phyloP scores from a whole-genome alignment of 2,888 invertebrate genomes.

The Ornithoptera alexandrae region DNA sequence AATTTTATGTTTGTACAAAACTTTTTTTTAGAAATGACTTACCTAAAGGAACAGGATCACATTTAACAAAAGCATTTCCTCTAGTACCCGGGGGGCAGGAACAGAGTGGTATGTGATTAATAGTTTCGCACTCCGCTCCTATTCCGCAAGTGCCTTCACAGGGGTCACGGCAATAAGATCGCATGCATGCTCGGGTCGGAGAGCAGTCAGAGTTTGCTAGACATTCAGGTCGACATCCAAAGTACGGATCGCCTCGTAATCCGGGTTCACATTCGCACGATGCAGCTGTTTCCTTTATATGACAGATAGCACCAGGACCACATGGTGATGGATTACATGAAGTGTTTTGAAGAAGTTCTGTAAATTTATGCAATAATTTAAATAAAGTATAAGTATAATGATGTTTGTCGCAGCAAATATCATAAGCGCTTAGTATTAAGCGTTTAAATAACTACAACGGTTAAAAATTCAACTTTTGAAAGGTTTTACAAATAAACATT shows the following conservation, averaged over 20 bases:
- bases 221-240: slow-evolving; percentile 90
- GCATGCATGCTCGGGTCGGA: slow-evolving; percentile 88
- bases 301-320: slow-evolving; percentile 89
- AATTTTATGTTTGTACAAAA: background rate
- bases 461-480: slow-evolving; percentile 28
- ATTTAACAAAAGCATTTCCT: slow-evolving; percentile 84
- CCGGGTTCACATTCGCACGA: slow-evolving; percentile 86
- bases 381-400: slow-evolving; percentile 22
- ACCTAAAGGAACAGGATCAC: slow-evolving; percentile 68
- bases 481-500: slow-evolving; percentile 18
- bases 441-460: slow-evolving; percentile 29
- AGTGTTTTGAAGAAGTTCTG: slow-evolving; percentile 77
- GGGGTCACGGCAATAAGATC: slow-evolving; percentile 91
- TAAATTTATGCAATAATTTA: slow-evolving; percentile 39
- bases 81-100: slow-evolving; percentile 86
- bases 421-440: slow-evolving; percentile 51
- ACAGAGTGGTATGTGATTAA: slow-evolving; percentile 85
- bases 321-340: slow-evolving; percentile 94
- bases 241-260: slow-evolving; percentile 87
- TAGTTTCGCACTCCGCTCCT: slow-evolving; percentile 88
- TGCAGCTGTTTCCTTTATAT: slow-evolving; percentile 84
- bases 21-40: slow-evolving; percentile 33
- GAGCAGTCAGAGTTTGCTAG: slow-evolving; percentile 93
- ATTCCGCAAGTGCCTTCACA: slow-evolving; percentile 90
- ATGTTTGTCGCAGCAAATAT: slow-evolving; percentile 44